Evolutionary conservation across 2,888 invertebrate species (phyloP).

Genomic region (Heliconius charithonia): DNA sequence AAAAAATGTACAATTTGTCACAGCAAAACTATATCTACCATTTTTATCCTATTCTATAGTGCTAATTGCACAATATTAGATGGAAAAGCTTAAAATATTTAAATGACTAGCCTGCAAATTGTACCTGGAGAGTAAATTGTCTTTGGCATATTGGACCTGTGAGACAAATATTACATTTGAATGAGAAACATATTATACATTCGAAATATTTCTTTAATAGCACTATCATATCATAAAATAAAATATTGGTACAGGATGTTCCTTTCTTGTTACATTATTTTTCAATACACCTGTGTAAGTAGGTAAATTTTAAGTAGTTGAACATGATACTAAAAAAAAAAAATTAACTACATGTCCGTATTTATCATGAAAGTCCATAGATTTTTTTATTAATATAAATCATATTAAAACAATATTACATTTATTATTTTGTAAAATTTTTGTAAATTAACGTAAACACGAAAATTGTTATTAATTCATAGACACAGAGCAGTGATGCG

Average conservation of each 20-base stretch:
- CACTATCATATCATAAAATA: neutral
- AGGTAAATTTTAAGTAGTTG: conserved; percentile 3
- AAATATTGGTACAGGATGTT: no score
- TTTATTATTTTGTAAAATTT: no score
- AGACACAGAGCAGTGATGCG: neutral
- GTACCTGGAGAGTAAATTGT: conserved; percentile 38
- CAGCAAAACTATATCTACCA: neutral
- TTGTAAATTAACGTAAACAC: no score
- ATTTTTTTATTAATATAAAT: no score
- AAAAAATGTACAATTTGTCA: conserved; percentile 12
- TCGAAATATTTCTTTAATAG: neutral
- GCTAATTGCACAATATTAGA: conserved; percentile 58
- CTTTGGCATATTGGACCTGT: conserved; percentile 41
- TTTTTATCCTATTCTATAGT: conserved; percentile 8
- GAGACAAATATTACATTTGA: neutral
- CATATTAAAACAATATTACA: no score
- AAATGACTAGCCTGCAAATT: conserved; percentile 45
- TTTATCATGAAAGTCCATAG: no score
- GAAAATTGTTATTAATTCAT: no score
- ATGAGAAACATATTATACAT: neutral
- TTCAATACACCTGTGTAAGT: neutral
- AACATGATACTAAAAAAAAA: neutral
- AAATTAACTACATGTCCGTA: no score
- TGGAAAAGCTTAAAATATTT: conserved; percentile 38
- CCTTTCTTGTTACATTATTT: no score